A percentile compares a stretch with the other conserved stretches of the same genome.
These are phyloP conservation scores for Nothobranchius furzeri DNA, from an alignment of 2,113 vertebrate species.

Conservation along the genomic window DNA sequence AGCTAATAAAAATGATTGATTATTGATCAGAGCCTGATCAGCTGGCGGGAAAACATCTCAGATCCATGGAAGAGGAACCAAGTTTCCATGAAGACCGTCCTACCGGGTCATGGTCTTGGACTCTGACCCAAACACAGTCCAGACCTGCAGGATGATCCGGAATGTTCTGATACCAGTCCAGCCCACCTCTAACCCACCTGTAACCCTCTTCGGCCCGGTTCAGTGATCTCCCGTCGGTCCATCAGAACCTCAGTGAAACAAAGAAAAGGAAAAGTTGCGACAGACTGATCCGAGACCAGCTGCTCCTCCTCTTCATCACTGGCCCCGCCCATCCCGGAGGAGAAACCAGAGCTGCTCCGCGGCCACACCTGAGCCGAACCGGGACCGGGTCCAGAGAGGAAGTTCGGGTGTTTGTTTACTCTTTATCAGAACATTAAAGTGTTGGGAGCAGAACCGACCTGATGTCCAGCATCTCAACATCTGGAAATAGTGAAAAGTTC, in stretches of 20 bases:
- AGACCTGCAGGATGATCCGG: no score
- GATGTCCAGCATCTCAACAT: no score
- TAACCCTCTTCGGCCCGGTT: not conserved
- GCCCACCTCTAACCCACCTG: not conserved
- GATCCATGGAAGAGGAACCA: conserved; percentile 30
- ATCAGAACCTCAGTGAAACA: conserved; percentile 52
- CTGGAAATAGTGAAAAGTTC: no score
- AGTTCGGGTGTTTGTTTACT: not conserved
- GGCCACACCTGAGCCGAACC: conserved; percentile 29
- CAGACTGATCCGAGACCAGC: conserved; percentile 57
- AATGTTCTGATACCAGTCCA: not conserved
- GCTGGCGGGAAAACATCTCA: conserved; percentile 3
- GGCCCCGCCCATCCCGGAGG: conserved; percentile 55
- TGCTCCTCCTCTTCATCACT: conserved; percentile 63
- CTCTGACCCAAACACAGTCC: conserved; percentile 7
- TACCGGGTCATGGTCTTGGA: conserved; percentile 30
- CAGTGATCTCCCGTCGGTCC: not conserved
- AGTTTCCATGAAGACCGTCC: conserved; percentile 3
- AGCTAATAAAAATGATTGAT: conserved; percentile 16
- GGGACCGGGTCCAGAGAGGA: conserved; percentile 2
- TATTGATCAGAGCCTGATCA: conserved; percentile 17
- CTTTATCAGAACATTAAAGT: no score
- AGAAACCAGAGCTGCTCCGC: conserved; percentile 48
- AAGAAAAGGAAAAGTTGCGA: conserved; percentile 67
- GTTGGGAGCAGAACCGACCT: no score